These are phyloP conservation scores for Latrodectus elegans DNA, from an alignment of 2,888 invertebrate species.

Conservation along the genomic window DNA sequence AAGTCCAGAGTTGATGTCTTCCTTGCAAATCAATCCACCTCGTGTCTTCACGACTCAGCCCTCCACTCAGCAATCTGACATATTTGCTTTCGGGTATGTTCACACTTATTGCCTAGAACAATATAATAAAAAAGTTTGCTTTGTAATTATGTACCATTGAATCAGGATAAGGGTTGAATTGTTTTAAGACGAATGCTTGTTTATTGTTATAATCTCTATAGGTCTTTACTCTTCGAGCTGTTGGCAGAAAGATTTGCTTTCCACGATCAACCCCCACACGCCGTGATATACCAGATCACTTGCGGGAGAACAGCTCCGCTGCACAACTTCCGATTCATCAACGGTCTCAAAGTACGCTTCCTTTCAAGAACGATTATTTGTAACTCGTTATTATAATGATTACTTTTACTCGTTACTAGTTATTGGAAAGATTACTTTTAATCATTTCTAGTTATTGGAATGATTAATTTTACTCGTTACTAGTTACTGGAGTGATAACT, in stretches of 20 bases:
- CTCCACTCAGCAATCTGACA: conserved; percentile 72
- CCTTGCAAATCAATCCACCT: conserved; percentile 72
- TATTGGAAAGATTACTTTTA: no score
- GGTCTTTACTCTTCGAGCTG: conserved; percentile 73
- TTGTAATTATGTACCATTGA: no score
- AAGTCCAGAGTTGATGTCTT: conserved; percentile 73
- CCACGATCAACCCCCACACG: conserved; percentile 71
- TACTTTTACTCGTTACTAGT: no score
- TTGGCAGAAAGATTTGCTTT: conserved; percentile 72
- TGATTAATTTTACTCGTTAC: no score
- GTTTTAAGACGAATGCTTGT: not conserved
- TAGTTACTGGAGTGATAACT: no score
- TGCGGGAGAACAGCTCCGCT: conserved; percentile 72
- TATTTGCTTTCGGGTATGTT: conserved; percentile 74
- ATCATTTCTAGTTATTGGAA: no score
- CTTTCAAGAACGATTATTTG: no score
- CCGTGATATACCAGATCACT: conserved; percentile 73
- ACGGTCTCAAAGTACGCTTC: conserved; percentile 73
- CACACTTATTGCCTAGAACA: no score
- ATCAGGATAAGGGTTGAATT: no score
- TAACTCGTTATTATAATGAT: no score
- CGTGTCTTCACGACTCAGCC: conserved; percentile 68
- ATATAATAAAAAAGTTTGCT: no score
- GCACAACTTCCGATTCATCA: conserved; percentile 71
- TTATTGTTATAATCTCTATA: conserved; percentile 59